Conservation (phyloP, 1,140 invertebrate species). For the Cepaea nemoralis region DNA sequence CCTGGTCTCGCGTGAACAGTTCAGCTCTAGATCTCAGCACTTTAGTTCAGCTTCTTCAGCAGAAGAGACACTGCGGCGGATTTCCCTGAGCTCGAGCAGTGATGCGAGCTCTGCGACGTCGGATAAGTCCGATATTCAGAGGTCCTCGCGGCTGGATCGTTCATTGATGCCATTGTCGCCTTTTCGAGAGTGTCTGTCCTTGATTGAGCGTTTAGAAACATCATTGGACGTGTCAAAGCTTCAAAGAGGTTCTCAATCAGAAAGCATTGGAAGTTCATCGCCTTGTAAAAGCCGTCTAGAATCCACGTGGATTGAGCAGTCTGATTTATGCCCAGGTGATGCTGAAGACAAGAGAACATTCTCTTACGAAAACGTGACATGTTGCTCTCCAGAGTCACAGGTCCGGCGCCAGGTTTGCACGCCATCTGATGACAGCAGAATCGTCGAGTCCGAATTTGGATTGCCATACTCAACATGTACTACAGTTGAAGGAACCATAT, state of each 20-base stretch:
- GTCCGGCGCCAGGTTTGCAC: background rate
- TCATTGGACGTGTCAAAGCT: background rate
- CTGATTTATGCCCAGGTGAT: background rate
- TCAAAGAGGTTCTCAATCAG: slow-evolving; percentile 21
- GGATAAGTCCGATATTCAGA: background rate
- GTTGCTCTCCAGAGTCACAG: slow-evolving; percentile 1
- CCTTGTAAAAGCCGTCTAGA: slow-evolving; percentile 9
- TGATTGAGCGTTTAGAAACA: background rate
- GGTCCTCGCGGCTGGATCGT: background rate
- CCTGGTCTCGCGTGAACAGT: slow-evolving; percentile 2
- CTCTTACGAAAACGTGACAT: slow-evolving; percentile 22
- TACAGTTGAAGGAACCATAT: background rate
- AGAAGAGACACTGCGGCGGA: background rate
- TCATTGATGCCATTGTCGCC: slow-evolving; percentile 4
- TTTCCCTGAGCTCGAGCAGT: background rate
- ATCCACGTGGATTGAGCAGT: slow-evolving; percentile 33
- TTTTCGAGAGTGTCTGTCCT: slow-evolving; percentile 24
- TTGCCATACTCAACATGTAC: background rate
- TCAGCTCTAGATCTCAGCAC: slow-evolving; percentile 11
- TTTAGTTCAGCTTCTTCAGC: background rate
- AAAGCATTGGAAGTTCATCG: background rate
- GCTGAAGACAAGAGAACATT: slow-evolving; percentile 18
- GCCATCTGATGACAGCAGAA: background rate
- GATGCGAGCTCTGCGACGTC: background rate
- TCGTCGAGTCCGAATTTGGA: background rate